phyloP scores from a whole-genome alignment of 1,140 invertebrate species.

The Amphibalanus amphitrite region DNA sequence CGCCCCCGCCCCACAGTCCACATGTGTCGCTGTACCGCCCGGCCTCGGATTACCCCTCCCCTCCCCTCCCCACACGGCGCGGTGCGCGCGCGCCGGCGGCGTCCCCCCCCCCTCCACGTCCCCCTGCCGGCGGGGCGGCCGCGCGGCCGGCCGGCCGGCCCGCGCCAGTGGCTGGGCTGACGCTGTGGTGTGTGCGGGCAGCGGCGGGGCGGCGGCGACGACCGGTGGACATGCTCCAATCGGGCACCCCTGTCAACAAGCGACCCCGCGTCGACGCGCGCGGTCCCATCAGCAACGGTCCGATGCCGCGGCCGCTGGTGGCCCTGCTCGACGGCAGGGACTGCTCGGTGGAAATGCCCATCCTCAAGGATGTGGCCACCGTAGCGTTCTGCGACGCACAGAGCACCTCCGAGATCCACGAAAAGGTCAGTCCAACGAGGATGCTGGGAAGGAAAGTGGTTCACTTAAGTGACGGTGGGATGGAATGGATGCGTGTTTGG shows the following conservation, averaged over 20 bases:
- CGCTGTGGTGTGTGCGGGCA: neutral
- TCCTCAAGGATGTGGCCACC: constrained; percentile 97
- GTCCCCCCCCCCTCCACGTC: too few relatives aligned
- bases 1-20: too few relatives aligned
- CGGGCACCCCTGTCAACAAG: constrained; percentile 30
- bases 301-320: constrained; percentile 82
- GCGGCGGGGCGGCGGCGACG: neutral
- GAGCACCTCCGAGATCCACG: constrained; percentile 97
- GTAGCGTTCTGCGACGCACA: constrained; percentile 99
- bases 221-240: too few relatives aligned
- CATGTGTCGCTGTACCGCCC: too few relatives aligned
- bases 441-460: too few relatives aligned
- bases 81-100: too few relatives aligned
- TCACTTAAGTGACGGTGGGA: too few relatives aligned
- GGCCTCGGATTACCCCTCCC: too few relatives aligned
- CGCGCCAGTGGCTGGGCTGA: neutral
- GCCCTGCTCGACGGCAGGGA: constrained; percentile 94
- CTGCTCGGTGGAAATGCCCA: constrained; percentile 99
- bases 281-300: constrained; percentile 57
- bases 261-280: constrained; percentile 53
- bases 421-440: constrained; percentile 81
- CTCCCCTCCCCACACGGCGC: too few relatives aligned
- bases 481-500: too few relatives aligned
- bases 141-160: too few relatives aligned
- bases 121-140: too few relatives aligned